phyloP scores from a whole-genome alignment of 2,888 invertebrate genomes.

The Stenoptilia bipunctidactyla region DNA sequence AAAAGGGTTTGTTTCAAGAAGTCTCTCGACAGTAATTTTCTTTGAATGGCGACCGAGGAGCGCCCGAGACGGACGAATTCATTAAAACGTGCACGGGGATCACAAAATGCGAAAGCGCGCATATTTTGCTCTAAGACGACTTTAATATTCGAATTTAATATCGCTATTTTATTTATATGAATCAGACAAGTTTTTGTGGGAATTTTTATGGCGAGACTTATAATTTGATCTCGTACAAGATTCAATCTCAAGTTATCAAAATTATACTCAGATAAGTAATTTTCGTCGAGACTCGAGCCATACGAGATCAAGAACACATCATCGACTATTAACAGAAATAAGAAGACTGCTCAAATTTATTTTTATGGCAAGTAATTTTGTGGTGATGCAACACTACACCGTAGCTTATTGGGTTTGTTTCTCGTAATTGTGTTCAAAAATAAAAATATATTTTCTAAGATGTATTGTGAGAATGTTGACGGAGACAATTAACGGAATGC shows the following conservation, averaged over 20 bases:
- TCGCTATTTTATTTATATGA: not conserved
- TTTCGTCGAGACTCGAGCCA: slow-evolving; percentile 16
- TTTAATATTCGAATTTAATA: slow-evolving; percentile 20
- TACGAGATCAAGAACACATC: slow-evolving; percentile 40
- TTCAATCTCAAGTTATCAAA: too few relatives aligned
- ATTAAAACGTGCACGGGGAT: slow-evolving; percentile 60
- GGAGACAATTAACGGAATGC: slow-evolving; percentile 55
- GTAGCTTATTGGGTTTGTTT: slow-evolving; percentile 25
- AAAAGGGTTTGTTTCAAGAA: slow-evolving; percentile 61
- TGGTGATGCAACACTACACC: slow-evolving; percentile 36
- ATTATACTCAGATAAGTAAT: too few relatives aligned
- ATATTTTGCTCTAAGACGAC: slow-evolving; percentile 38
- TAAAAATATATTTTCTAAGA: slow-evolving; percentile 29
- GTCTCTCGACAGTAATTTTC: slow-evolving; percentile 59
- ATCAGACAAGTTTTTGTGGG: too few relatives aligned
- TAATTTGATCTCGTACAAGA: too few relatives aligned
- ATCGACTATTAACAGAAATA: slow-evolving; percentile 52
- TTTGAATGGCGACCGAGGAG: slow-evolving; percentile 52
- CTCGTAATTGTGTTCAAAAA: slow-evolving; percentile 21
- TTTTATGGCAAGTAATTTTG: slow-evolving; percentile 43
- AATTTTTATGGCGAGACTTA: too few relatives aligned
- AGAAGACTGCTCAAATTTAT: slow-evolving; percentile 34
- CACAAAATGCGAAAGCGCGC: slow-evolving; percentile 41
- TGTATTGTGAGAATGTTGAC: slow-evolving; percentile 12
- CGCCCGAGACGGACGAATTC: slow-evolving; percentile 54